These are phyloP conservation scores for Orthonychiurus folsomi DNA, from an alignment of 2,888 invertebrate species.

Conservation along the genomic window DNA sequence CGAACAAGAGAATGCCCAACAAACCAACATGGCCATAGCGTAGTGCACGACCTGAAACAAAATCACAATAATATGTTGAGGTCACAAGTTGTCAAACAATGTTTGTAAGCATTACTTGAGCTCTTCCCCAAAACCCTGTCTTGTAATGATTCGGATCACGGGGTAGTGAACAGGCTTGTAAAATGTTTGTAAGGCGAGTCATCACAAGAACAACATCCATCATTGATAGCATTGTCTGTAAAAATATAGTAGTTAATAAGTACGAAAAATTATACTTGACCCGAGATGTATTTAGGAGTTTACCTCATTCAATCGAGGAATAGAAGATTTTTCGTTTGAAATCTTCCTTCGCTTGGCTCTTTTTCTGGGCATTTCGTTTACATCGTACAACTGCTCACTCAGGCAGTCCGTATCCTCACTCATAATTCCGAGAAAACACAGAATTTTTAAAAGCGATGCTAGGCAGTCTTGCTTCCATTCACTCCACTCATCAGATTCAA, in stretches of 20 bases:
- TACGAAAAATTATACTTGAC: not conserved
- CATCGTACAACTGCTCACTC: conserved; percentile 38
- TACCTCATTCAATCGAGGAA: conserved; percentile 64
- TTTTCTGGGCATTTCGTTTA: conserved; percentile 36
- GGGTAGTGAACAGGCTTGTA: conserved; percentile 74
- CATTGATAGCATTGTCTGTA: conserved; percentile 59
- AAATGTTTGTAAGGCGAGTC: conserved; percentile 71
- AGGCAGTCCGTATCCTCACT: conserved; percentile 39
- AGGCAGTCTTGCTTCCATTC: conserved; percentile 94
- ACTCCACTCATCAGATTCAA: conserved; percentile 56
- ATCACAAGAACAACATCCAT: conserved; percentile 77
- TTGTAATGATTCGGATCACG: conserved; percentile 75
- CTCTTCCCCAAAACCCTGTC: conserved; percentile 85
- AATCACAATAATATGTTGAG: not conserved
- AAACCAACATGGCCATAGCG: conserved; percentile 81
- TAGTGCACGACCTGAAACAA: conserved; percentile 66
- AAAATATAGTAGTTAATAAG: conserved; percentile 16
- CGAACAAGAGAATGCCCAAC: conserved; percentile 81
- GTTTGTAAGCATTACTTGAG: conserved; percentile 54
- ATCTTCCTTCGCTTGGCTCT: conserved; percentile 43
- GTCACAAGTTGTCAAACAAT: not conserved
- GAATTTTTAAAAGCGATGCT: conserved; percentile 71
- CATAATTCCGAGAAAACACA: conserved; percentile 76
- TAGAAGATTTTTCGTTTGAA: conserved; percentile 56
- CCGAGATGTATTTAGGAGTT: not conserved